Percentiles rank a stretch among this genome's conserved stretches.
phyloP scores from a whole-genome alignment of 2,113 vertebrate species.

The crab-eating macaque (Macaca fascicularis) region DNA sequence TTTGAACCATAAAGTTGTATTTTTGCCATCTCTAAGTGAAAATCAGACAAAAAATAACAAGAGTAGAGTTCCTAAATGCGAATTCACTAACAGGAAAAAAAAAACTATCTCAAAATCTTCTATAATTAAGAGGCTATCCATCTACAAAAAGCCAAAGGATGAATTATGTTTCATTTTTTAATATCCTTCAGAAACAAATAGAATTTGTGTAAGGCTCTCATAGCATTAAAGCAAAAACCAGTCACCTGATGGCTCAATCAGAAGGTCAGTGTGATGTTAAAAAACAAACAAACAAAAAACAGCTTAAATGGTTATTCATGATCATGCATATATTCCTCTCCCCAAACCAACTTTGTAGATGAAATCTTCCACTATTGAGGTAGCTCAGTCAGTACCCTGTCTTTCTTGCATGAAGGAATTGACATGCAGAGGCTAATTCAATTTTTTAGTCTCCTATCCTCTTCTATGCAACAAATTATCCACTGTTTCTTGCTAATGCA shows the following conservation, averaged over 20 bases:
- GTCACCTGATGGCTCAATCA: neutral
- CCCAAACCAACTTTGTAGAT: neutral
- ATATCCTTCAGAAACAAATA: slow-evolving; percentile 14
- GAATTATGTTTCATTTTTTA: neutral
- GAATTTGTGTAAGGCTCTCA: neutral
- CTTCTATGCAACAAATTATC: neutral
- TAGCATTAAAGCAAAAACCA: neutral
- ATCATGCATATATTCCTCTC: neutral
- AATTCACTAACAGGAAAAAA: neutral
- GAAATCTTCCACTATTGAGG: neutral
- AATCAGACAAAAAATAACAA: slow-evolving; percentile 61
- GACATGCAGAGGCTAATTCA: neutral
- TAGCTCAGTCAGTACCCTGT: neutral
- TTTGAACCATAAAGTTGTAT: slow-evolving; percentile 69
- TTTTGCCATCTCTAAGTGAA: slow-evolving; percentile 61
- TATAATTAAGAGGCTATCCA: neutral
- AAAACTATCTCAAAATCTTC: neutral
- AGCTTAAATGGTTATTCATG: neutral
- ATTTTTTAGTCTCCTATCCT: neutral
- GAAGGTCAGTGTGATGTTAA: neutral
- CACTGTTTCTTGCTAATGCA: neutral
- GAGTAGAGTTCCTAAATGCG: slow-evolving; percentile 18
- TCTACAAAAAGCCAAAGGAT: neutral
- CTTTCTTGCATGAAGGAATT: neutral
- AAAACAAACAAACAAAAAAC: neutral